Conservation (phyloP, 2,113 vertebrate species). For the Echinops telfairi region DNA sequence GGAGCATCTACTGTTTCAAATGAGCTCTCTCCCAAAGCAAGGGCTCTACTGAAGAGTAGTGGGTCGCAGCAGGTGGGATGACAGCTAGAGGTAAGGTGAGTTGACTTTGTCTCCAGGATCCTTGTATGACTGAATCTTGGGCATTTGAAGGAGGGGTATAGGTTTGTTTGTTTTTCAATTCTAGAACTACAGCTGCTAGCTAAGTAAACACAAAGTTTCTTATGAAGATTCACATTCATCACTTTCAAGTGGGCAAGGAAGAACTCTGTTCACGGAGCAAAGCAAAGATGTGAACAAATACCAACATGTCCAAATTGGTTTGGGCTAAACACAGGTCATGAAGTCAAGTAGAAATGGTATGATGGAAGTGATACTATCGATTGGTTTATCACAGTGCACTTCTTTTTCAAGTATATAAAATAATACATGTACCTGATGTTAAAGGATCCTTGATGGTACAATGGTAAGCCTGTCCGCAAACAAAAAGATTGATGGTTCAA, state of each 20-base stretch:
- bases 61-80: background rate
- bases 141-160: too few relatives aligned
- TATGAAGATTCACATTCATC: background rate
- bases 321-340: background rate
- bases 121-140: background rate
- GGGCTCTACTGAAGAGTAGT: background rate
- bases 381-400: background rate
- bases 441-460: background rate
- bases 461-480: background rate
- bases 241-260: background rate
- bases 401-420: background rate
- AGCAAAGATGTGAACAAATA: background rate
- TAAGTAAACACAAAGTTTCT: background rate
- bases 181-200: background rate
- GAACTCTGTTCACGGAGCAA: background rate
- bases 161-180: background rate
- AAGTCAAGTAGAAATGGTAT: background rate
- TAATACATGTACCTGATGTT: background rate
- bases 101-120: background rate
- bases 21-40: background rate
- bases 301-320: background rate
- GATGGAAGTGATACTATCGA: background rate
- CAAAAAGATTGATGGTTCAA: background rate
- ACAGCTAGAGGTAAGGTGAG: background rate
- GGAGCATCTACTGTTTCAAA: background rate